These are phyloP conservation scores for Xiphydria camelus DNA, from an alignment of 2,888 invertebrate species.

Conservation along the genomic window DNA sequence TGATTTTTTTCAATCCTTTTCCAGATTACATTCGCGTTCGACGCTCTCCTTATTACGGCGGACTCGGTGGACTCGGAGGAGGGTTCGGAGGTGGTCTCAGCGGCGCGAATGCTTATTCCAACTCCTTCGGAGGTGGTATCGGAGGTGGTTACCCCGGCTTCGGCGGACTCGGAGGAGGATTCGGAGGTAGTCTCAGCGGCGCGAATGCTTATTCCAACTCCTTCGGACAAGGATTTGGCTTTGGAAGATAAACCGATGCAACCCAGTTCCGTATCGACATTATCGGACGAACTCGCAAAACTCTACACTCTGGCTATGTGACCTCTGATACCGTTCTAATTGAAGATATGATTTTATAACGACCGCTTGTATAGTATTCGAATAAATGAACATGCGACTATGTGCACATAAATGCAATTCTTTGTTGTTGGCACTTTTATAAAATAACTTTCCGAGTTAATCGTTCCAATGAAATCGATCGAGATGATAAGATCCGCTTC, in stretches of 20 bases:
- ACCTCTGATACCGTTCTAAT: too few species aligned
- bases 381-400: too few species aligned
- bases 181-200: constrained; percentile 1
- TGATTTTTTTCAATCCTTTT: not conserved
- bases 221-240: not conserved
- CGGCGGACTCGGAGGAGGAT: not conserved
- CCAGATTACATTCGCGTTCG: not conserved
- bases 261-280: too few species aligned
- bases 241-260: constrained; percentile 5
- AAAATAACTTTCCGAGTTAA: too few species aligned
- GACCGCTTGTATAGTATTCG: too few species aligned
- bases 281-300: too few species aligned
- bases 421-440: too few species aligned
- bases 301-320: too few species aligned
- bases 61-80: not conserved
- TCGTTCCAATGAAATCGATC: too few species aligned
- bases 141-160: constrained; percentile 1
- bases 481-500: too few species aligned
- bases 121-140: constrained; percentile 5
- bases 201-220: not conserved
- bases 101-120: not conserved
- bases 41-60: constrained; percentile 3
- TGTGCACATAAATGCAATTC: too few species aligned
- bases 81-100: constrained; percentile 1
- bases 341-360: too few species aligned